Conservation (phyloP, 2,888 invertebrate species). For the Scaptomyza flava region DNA sequence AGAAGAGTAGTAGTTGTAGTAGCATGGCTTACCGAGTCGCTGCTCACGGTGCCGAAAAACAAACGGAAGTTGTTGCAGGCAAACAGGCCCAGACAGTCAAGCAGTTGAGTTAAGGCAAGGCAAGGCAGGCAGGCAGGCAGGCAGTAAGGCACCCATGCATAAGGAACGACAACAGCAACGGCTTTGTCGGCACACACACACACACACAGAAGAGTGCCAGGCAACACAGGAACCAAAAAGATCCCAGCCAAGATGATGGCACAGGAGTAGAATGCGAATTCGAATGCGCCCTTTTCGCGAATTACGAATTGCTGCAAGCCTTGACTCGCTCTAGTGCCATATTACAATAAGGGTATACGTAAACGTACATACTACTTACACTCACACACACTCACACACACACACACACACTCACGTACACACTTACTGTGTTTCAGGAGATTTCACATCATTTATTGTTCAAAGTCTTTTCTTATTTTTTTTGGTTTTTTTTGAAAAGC, state of each 20-base stretch:
- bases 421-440: constrained; percentile 49
- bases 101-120: constrained; percentile 7
- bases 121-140: constrained; percentile 5
- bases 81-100: constrained; percentile 46
- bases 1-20: background rate
- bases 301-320: constrained; percentile 60
- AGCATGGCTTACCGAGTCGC: constrained; percentile 44
- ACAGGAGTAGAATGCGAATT: constrained; percentile 27
- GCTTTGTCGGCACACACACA: constrained; percentile 39
- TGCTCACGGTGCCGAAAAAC: constrained; percentile 53
- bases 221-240: constrained; percentile 45
- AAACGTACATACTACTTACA: constrained; percentile 10
- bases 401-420: constrained; percentile 7
- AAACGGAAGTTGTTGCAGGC: constrained; percentile 64
- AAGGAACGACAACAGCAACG: constrained; percentile 61
- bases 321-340: constrained; percentile 18
- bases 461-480: constrained; percentile 43
- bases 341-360: constrained; percentile 21
- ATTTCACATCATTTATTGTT: constrained; percentile 76
- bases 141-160: constrained; percentile 46
- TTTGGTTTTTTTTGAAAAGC: constrained; percentile 45
- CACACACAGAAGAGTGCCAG: constrained; percentile 36
- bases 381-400: constrained; percentile 16
- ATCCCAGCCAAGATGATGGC: constrained; percentile 35
- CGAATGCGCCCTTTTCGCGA: constrained; percentile 51